phyloP scores from a whole-genome alignment of 2,113 vertebrate genomes.

The Craseonycteris thonglongyai region DNA sequence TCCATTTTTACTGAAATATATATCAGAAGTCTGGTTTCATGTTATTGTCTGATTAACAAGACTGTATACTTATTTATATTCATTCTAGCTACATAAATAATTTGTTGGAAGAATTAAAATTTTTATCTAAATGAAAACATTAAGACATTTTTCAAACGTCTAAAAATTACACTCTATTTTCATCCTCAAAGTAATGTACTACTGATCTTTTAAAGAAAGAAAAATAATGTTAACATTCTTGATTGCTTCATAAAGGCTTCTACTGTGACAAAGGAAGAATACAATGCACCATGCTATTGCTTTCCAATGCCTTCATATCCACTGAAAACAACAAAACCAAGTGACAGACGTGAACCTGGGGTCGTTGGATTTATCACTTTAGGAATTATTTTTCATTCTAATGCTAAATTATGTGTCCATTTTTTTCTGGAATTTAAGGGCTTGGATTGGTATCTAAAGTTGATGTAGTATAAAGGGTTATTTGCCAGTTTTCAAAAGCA shows the following conservation, averaged over 20 bases:
- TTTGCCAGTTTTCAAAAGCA: conserved; percentile 9
- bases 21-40: neutral
- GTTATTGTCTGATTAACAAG: neutral
- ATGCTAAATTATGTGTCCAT: neutral
- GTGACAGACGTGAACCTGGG: neutral
- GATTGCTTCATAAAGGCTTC: neutral
- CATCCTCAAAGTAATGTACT: neutral
- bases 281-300: neutral
- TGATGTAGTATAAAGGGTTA: neutral
- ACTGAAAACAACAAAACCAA: neutral
- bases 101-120: neutral
- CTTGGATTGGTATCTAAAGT: neutral
- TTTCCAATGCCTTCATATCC: neutral
- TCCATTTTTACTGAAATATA: conserved; percentile 7
- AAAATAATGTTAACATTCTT: neutral
- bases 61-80: neutral
- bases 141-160: neutral
- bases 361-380: neutral
- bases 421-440: conserved; percentile 1
- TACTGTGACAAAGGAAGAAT: neutral
- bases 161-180: conserved; percentile 1
- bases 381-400: neutral
- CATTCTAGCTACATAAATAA: neutral
- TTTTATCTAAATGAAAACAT: neutral
- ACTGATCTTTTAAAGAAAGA: conserved; percentile 9